Percentiles rank a stretch among this genome's conserved stretches.
Evolutionary conservation across 2,888 invertebrate genomes (phyloP).

Genomic region (Meloe dianella): DNA sequence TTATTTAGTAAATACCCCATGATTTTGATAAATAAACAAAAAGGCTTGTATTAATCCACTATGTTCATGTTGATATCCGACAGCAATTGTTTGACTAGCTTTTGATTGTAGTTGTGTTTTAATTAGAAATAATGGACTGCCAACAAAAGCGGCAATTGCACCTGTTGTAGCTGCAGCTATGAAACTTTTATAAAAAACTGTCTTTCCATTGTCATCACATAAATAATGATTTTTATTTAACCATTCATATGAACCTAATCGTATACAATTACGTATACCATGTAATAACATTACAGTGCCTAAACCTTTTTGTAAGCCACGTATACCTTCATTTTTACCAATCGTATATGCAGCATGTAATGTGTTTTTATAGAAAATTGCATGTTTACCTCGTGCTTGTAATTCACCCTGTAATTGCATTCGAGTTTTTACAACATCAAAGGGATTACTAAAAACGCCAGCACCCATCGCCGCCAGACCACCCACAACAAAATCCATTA

Average conservation of each 20-base stretch:
- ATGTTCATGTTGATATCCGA: conserved; percentile 83
- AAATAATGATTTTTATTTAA: conserved; percentile 71
- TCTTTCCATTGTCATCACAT: conserved; percentile 63
- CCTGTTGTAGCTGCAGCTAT: conserved; percentile 68
- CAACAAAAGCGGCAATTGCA: conserved; percentile 70
- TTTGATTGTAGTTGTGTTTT: conserved; percentile 87
- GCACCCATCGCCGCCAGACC: conserved; percentile 66
- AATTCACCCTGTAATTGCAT: conserved; percentile 77
- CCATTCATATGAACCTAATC: conserved; percentile 75
- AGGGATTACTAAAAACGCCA: conserved; percentile 83
- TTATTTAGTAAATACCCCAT: conserved; percentile 60
- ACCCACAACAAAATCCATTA: conserved; percentile 61
- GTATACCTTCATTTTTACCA: conserved; percentile 78
- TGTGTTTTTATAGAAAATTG: conserved; percentile 73
- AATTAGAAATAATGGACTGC: conserved; percentile 81
- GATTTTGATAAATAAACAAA: conserved; percentile 61
- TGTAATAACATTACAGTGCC: conserved; percentile 88
- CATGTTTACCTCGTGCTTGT: conserved; percentile 67
- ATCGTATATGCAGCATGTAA: conserved; percentile 83
- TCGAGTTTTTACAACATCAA: conserved; percentile 87
- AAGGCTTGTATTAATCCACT: conserved; percentile 64
- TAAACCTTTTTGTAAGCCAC: conserved; percentile 81
- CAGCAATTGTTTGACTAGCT: conserved; percentile 76
- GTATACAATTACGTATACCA: conserved; percentile 81
- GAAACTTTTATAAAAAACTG: conserved; percentile 61